Evolutionary conservation across 2,888 invertebrate genomes (phyloP), one percentile per base, ranked within the genome.

Genomic region (Melieria crassipennis): DNA sequence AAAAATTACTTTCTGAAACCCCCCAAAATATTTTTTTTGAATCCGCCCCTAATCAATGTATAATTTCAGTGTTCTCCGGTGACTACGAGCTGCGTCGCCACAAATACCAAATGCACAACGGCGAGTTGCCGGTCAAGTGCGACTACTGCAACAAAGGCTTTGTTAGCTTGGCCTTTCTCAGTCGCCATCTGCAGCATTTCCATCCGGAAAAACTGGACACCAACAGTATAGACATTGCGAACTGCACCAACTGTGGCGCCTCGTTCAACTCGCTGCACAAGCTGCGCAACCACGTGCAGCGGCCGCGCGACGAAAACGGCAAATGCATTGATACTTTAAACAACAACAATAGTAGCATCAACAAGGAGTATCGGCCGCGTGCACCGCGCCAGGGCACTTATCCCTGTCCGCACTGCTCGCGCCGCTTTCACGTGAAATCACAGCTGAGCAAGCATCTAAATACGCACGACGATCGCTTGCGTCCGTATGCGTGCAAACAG

Each of bases 111-210:
- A 57, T 69, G 5, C 78, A 78, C 52, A 64, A 69, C 57, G 76
- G 73, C 13, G 75, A 75, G 30, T 7, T 71, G 43, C 77, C 76
- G 1, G 73, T 73, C 0, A 74, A 75, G 62, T 79, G 78, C 65
- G 75, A 74, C 43, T 63, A 76, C 62, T 79, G 78, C 63, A 52
- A 73, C 57, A 77, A 76, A 74, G 78, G 76, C 13, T 78, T 78
- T 63, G 75, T 76, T n/a, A 76, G 75, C 16, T 72, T 71, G 60
- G 76, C 75, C 11, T 78, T 76, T 62, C 61, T 78, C 57, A 75
- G 73, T 67, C 78, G 78, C 0, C 78, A 78, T 48, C 55, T 74
- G 10, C 71, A 67, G 13, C 72, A 75, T 65, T 75, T 76, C 46
- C 78, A 78, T 69, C 61, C 75, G 42, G 75, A 75, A 1, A 74